phyloP scores from a whole-genome alignment of 2,888 invertebrate genomes.

The Platycheirus albimanus region DNA sequence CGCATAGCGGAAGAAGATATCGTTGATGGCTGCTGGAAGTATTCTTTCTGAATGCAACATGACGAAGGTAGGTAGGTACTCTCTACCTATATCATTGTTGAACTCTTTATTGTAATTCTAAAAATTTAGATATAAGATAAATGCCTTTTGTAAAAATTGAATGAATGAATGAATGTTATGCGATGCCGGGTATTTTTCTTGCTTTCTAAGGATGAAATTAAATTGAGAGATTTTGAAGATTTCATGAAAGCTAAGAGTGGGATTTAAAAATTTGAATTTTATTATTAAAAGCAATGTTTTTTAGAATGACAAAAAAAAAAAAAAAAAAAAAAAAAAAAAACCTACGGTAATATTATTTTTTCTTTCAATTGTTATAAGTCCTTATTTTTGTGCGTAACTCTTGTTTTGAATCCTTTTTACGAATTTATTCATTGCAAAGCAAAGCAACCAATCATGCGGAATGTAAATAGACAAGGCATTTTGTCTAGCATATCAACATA shows the following conservation, averaged over 20 bases:
- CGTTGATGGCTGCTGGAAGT: constrained; percentile 1
- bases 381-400: not conserved
- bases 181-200: not conserved
- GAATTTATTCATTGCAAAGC: not conserved
- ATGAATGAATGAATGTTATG: not conserved
- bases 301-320: no score
- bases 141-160: constrained; percentile 29
- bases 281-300: no score
- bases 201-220: not conserved
- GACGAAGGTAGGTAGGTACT: not conserved
- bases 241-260: not conserved
- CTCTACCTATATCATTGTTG: constrained; percentile 40
- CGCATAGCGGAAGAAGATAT: constrained; percentile 27
- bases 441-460: not conserved
- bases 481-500: no score
- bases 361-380: constrained; percentile 4
- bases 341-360: not conserved
- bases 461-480: not conserved
- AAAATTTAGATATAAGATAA: constrained; percentile 42
- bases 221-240: constrained; percentile 8
- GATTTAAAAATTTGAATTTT: constrained; percentile 15
- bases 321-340: no score
- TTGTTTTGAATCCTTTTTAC: not conserved
- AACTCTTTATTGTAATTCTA: not conserved
- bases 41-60: constrained; percentile 24